Percentiles rank a stretch among this genome's conserved stretches.
These are phyloP conservation scores for Crypturellus tataupa DNA, from an alignment of 2,797 vertebrate species.

Conservation along the genomic window DNA sequence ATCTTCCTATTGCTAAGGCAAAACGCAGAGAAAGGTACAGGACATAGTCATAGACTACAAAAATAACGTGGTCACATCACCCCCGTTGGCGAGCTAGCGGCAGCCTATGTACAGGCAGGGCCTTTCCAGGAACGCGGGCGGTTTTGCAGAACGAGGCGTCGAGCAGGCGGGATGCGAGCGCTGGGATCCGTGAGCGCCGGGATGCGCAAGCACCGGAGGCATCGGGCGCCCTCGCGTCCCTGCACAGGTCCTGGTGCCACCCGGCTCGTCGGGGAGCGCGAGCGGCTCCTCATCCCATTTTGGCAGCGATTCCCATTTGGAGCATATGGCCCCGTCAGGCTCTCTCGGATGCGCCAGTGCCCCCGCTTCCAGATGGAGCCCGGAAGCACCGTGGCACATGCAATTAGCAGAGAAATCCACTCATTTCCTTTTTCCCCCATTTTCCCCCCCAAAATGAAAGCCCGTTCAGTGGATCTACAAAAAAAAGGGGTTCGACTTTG, in stretches of 20 bases:
- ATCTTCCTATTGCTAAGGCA: neutral
- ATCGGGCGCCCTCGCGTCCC: neutral
- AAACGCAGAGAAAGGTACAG: slow-evolving; percentile 22
- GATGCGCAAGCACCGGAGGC: slow-evolving; percentile 1
- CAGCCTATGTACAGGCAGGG: slow-evolving; percentile 43
- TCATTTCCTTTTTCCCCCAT: neutral
- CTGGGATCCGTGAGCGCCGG: neutral
- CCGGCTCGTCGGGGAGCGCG: no score
- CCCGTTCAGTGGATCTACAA: neutral
- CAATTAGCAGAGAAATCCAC: slow-evolving; percentile 52
- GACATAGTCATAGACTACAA: slow-evolving; percentile 62
- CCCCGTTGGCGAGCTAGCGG: neutral
- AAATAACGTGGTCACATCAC: slow-evolving; percentile 55
- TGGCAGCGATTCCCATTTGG: no score
- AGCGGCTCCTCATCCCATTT: no score
- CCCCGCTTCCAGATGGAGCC: slow-evolving; percentile 61
- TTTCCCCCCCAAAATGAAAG: neutral
- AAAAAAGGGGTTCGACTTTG: neutral
- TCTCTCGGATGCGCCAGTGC: slow-evolving; percentile 63
- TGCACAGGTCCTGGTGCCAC: no score
- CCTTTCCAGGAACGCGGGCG: slow-evolving; percentile 25
- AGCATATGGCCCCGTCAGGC: slow-evolving; percentile 63
- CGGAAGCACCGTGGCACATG: slow-evolving; percentile 67
- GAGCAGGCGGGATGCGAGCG: slow-evolving; percentile 46
- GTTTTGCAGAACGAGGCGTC: slow-evolving; percentile 41